Conservation (phyloP, 1,140 invertebrate species). For the Ips nitidus region DNA sequence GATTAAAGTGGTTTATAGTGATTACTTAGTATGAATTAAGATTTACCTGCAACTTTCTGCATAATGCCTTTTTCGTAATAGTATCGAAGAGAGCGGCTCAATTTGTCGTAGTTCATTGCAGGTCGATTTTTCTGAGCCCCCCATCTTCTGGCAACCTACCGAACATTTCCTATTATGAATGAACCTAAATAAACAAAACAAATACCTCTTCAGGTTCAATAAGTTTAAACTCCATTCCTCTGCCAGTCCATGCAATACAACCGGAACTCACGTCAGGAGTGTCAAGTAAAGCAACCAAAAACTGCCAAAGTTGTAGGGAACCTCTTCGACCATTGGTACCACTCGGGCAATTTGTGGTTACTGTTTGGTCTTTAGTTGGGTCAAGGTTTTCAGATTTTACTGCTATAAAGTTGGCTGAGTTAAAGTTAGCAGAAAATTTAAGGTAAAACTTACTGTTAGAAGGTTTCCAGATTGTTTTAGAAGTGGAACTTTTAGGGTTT, state of each 20-base stretch:
- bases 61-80: conserved; percentile 99
- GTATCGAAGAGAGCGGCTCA: conserved; percentile 88
- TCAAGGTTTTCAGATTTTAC: not conserved
- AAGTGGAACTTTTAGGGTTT: no score
- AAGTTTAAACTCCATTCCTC: conserved; percentile 92
- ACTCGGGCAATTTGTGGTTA: not conserved
- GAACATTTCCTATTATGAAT: conserved; percentile 9
- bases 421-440: not conserved
- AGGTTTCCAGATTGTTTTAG: no score
- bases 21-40: not conserved
- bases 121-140: conserved; percentile 86
- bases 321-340: conserved; percentile 63
- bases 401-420: not conserved
- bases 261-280: conserved; percentile 77
- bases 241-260: conserved; percentile 93
- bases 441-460: not conserved
- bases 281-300: conserved; percentile 85
- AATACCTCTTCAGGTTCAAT: conserved; percentile 90
- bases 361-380: no score
- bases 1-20: conserved; percentile 46
- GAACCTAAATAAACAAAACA: not conserved
- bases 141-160: conserved; percentile 77
- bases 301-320: conserved; percentile 92
- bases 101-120: conserved; percentile 97
- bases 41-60: conserved; percentile 89